Base-by-base conservation (phyloP, 2,113 vertebrate species). In the Aleadryas rufinucha region DNA sequence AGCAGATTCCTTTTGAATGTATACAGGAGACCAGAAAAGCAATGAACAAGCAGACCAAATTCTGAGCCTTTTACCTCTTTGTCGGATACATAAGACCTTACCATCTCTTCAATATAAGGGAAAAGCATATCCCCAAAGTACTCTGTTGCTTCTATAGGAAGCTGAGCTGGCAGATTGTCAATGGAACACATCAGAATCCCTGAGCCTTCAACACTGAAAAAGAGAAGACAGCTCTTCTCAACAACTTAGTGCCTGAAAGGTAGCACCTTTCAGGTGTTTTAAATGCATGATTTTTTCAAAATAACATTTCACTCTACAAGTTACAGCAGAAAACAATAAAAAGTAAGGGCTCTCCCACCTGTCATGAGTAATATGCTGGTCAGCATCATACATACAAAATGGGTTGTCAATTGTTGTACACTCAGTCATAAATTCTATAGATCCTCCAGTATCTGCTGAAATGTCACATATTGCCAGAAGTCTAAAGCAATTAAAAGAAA, bases 111-210 rank as follows among this genome's bases (percentile, higher is more conserved):
- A 79, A 99, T 98, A 89, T 99, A 99, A 5, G 99, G 99, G 89
- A 99, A 99, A 85, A 99, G 98, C 86, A 99, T 97, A 94, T 99
- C 99, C n/a, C 99, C 99, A 90, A 99, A 99, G 90, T 98, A 99
- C 88, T 99, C 99, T 1, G 99, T 99, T 76, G 99, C 98, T 97
- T 99, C 99, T 56, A 99, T 98, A 20, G 99, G 99, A 59, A 99
- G 99, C 97, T 99, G 99, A 61, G 99, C 99, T 3, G 99, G 99
- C 59, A 99, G 97, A 97, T 99, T 99, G 95, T 99, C 99, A 74
- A 99, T 99, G 93, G 99, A 99, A 97, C 99, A 99, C 99, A 99
- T 99, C 84, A 99, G 98, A 97, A 99, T 99, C 35, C 99, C 99
- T 3, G 98, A 99, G 72, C 99, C 99, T 97, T 99, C 99, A 75